Evolutionary conservation across 1,140 invertebrate genomes (phyloP).

Genomic region (Phortica variegata): DNA sequence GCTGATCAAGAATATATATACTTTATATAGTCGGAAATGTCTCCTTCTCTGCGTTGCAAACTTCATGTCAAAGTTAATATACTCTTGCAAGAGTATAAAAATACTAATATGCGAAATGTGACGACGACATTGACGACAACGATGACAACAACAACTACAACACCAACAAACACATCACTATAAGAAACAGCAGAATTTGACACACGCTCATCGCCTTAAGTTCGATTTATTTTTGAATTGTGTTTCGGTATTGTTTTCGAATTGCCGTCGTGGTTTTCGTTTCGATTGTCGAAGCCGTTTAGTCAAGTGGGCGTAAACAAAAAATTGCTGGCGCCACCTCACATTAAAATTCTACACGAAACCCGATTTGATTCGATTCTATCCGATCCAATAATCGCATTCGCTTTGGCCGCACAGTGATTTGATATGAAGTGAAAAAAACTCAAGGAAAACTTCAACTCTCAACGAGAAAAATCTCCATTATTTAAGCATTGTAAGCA

Average conservation of each 20-base stretch:
- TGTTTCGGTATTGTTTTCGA: slow-evolving; percentile 6
- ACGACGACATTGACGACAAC: neutral
- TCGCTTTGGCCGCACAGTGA: no score
- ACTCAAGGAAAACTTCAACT: no score
- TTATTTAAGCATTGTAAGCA: no score
- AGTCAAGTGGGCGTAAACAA: slow-evolving; percentile 52
- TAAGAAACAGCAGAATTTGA: neutral
- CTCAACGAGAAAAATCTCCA: no score
- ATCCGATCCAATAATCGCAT: slow-evolving; percentile 9
- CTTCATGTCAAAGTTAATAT: no score
- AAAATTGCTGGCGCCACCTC: slow-evolving; percentile 51
- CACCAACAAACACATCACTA: slow-evolving; percentile 4
- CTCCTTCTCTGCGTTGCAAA: no score
- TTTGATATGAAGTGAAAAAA: no score
- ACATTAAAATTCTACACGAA: slow-evolving; percentile 38
- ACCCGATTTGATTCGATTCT: slow-evolving; percentile 15
- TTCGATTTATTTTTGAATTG: slow-evolving; percentile 31
- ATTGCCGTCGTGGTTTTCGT: slow-evolving; percentile 10
- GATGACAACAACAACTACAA: slow-evolving; percentile 10
- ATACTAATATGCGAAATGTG: no score
- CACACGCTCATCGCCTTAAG: slow-evolving; percentile 28
- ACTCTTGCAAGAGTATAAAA: no score
- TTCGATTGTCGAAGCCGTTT: slow-evolving; percentile 18
- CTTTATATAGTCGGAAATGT: no score
- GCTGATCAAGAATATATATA: slow-evolving; percentile 33